phyloP scores from a whole-genome alignment of 2,888 invertebrate genomes.

The Agonopterix arenella region DNA sequence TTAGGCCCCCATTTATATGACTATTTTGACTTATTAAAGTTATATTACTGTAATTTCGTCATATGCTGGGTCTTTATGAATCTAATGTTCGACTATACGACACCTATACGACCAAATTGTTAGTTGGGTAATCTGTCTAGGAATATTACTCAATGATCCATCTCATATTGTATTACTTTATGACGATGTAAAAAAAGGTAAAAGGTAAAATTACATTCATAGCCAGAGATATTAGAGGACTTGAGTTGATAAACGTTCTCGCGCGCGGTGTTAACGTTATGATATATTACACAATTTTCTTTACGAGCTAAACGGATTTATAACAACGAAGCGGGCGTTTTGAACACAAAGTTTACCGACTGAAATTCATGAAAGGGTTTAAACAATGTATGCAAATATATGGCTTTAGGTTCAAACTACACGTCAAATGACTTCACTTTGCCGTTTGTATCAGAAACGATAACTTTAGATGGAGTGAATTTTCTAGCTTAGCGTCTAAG shows the following conservation, averaged over 20 bases:
- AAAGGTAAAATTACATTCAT: slow-evolving; percentile 22
- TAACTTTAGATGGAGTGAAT: not conserved
- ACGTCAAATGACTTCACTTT: not conserved
- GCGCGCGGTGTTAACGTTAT: slow-evolving; percentile 57
- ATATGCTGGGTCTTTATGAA: too few relatives aligned
- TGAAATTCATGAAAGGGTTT: slow-evolving; percentile 8
- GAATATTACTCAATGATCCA: too few relatives aligned
- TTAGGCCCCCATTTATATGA: too few relatives aligned
- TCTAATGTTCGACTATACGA: too few relatives aligned
- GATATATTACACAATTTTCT: slow-evolving; percentile 70
- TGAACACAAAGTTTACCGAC: slow-evolving; percentile 32
- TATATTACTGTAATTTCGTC: too few relatives aligned
- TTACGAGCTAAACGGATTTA: slow-evolving; percentile 63
- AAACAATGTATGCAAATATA: not conserved
- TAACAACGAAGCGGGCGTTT: slow-evolving; percentile 41
- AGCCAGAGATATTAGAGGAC: slow-evolving; percentile 42
- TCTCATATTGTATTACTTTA: not conserved
- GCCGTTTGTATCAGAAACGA: not conserved
- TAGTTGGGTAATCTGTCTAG: too few relatives aligned
- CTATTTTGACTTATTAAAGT: too few relatives aligned
- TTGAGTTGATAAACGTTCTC: slow-evolving; percentile 60
- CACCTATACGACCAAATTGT: too few relatives aligned
- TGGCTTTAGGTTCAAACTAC: not conserved
- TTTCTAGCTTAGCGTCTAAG: too few relatives aligned
- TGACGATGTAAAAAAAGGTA: slow-evolving; percentile 1